Conservation (phyloP, 2,888 invertebrate genomes). For the Empis livida region DNA sequence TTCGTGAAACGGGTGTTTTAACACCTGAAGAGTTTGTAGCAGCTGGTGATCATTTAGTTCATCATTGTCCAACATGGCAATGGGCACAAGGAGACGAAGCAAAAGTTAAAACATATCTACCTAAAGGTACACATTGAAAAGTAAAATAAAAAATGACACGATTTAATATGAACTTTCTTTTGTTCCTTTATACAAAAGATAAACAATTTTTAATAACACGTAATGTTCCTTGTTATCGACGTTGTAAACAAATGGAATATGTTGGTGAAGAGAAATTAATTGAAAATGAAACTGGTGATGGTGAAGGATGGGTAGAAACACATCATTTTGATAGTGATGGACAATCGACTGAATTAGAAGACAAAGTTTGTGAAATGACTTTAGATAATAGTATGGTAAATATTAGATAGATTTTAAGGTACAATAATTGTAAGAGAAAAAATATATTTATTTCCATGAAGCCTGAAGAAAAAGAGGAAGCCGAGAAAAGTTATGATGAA, state of each 20-base stretch:
- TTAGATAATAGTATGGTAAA: conserved; percentile 50
- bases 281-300: conserved; percentile 71
- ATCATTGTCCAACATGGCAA: conserved; percentile 99
- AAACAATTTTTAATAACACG: conserved; percentile 96
- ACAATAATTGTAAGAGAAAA: background rate
- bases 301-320: conserved; percentile 92
- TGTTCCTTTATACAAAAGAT: conserved; percentile 35
- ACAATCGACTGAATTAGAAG: conserved; percentile 48
- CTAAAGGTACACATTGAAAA: conserved; percentile 37
- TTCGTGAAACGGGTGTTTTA: conserved; percentile 91
- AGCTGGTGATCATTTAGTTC: conserved; percentile 96
- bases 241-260: conserved; percentile 68
- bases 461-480: conserved; percentile 48
- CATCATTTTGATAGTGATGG: conserved; percentile 65
- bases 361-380: conserved; percentile 66
- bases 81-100: conserved; percentile 88
- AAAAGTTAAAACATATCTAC: conserved; percentile 80
- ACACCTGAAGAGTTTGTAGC: conserved; percentile 99
- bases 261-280: conserved; percentile 71
- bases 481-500: conserved; percentile 32
- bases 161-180: too few relatives aligned
- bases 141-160: background rate
- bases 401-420: background rate
- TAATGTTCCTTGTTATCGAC: conserved; percentile 91
- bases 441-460: conserved; percentile 21